phyloP scores from a whole-genome alignment of 2,797 vertebrate species.

The Clarias platycephalus region DNA sequence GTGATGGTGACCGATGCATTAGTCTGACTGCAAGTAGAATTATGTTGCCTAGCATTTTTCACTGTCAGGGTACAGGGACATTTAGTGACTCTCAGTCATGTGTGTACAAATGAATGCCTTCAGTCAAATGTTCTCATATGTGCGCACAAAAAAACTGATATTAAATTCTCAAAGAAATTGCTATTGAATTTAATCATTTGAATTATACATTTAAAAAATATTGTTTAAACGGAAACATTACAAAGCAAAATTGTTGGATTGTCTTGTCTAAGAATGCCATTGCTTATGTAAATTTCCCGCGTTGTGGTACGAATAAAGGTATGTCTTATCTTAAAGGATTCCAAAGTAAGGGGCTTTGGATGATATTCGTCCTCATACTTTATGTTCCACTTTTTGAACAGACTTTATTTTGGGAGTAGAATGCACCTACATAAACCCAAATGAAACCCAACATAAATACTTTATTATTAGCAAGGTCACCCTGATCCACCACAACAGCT shows the following conservation, averaged over 20 bases:
- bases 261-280: background rate
- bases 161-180: background rate
- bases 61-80: conserved; percentile 1
- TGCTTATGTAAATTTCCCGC: background rate
- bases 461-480: background rate
- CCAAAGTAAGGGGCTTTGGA: background rate
- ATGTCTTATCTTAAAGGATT: too few species aligned
- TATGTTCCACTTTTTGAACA: background rate
- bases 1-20: conserved; percentile 2
- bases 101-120: background rate
- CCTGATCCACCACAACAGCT: background rate
- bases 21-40: background rate
- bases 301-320: too few species aligned
- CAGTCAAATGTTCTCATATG: background rate
- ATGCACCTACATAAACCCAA: background rate
- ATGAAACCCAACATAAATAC: background rate
- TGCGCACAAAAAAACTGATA: background rate
- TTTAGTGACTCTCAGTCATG: background rate
- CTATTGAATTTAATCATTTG: background rate
- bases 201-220: background rate
- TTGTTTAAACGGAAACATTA: background rate
- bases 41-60: background rate
- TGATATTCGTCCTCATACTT: background rate
- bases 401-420: background rate
- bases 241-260: background rate